phyloP scores from a whole-genome alignment of 2,797 vertebrate species.

The Erethizon dorsatum region DNA sequence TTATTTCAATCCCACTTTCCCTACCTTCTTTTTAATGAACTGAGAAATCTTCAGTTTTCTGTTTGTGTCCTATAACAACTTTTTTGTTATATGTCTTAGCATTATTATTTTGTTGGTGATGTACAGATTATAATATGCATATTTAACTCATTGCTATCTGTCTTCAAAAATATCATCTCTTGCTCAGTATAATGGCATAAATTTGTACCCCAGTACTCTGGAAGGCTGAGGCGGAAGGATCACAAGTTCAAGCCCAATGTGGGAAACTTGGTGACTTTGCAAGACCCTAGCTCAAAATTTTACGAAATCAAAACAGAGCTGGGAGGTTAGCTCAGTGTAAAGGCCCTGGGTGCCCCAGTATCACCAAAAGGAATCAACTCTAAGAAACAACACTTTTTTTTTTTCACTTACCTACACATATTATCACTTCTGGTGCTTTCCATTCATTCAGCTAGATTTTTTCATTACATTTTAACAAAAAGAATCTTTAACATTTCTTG shows the following conservation, averaged over 20 bases:
- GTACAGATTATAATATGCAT: not conserved
- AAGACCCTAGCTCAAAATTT: not conserved
- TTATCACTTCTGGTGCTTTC: not conserved
- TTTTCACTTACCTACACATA: not conserved
- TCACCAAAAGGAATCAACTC: not conserved
- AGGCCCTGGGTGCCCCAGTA: not conserved
- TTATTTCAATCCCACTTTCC: not conserved
- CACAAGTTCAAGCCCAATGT: not conserved
- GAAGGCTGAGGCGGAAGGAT: not conserved
- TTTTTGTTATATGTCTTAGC: not conserved
- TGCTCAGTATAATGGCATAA: not conserved
- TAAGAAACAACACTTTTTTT: not conserved
- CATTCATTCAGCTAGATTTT: not conserved
- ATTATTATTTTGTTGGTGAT: not conserved
- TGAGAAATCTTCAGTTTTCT: not conserved
- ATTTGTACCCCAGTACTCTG: not conserved
- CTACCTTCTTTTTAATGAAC: not conserved
- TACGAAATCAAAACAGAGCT: not conserved
- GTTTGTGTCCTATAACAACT: not conserved
- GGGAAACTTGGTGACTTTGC: not conserved
- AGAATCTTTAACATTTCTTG: not conserved
- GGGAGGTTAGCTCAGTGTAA: not conserved
- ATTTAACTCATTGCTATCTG: not conserved
- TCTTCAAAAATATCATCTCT: not conserved
- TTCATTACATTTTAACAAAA: not conserved